Evolutionary conservation across 2,113 vertebrate species (phyloP).

Genomic region (Strix uralensis): DNA sequence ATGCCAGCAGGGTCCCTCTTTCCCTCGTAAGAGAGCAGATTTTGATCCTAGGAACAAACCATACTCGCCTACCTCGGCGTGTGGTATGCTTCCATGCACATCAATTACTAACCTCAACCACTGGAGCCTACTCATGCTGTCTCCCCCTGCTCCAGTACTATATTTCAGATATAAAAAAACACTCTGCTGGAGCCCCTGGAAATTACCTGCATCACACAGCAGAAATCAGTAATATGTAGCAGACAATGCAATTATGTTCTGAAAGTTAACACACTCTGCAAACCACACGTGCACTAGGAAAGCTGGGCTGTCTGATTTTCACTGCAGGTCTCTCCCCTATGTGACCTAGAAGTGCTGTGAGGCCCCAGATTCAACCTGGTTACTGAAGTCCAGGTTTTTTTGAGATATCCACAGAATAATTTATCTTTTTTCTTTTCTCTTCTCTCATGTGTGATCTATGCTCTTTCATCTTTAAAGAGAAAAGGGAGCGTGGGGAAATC

Average conservation of each 20-base stretch:
- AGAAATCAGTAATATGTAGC: not conserved
- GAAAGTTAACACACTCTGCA: not conserved
- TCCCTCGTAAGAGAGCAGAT: not conserved
- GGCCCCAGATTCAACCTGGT: not conserved
- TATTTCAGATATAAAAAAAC: not conserved
- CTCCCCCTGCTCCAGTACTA: accelerated
- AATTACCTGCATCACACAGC: not conserved
- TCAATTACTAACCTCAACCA: not conserved
- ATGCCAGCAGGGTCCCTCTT: not conserved
- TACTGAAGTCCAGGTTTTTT: not conserved
- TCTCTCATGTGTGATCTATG: not conserved
- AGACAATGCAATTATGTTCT: not conserved
- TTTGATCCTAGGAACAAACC: not conserved
- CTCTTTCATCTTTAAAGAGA: not conserved
- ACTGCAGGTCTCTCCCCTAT: not conserved
- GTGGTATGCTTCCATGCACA: accelerated
- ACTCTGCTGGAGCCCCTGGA: not conserved
- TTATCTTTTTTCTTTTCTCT: not conserved
- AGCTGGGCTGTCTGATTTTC: not conserved
- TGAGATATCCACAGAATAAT: not conserved
- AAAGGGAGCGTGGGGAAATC: not conserved
- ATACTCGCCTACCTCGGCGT: not conserved
- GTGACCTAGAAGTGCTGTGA: not conserved
- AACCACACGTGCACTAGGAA: accelerated
- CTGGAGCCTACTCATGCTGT: accelerated